Base-by-base conservation (phyloP, 2,888 invertebrate species). In the Tenthredo notha region DNA sequence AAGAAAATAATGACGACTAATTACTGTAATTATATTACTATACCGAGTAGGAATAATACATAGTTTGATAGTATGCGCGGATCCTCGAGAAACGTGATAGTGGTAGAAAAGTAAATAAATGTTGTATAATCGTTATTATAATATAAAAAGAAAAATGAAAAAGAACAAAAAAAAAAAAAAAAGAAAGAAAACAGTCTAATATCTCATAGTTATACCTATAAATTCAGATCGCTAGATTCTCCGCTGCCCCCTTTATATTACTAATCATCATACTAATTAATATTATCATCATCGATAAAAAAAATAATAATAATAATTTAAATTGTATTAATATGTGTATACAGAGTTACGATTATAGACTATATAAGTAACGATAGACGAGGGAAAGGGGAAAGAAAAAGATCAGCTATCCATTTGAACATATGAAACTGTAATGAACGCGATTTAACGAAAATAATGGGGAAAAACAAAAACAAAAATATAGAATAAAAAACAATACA, bases 81-180 rank as follows among this genome's bases (percentile, higher is more conserved):
- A 43, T 70, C 84, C 85, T 87, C 88, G 86, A 88, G 87, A 86
- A 78, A 85, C 86, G 84, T 86, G 86, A 86, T 87, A 88, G 82
- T 84, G 70, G 83, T 85, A 86, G 84, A 85, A 84, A 87, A 84
- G 80, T 85, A 77, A 88, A 88, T 90, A 88, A 89, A 88, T 90
- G 86, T 89, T 87, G 89, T 89, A 88, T 84, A 85, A 87, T 85
- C 87, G 86, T 88, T 89, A 87, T 88, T 89, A 87, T 58, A 86
- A 87, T 86, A 72, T 77, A 47, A 54, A 61, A 67, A 54, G 18
- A 40, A 40, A 29, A 67, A 12, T 18, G 33, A 10, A 33, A 83
- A 83, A 47, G 25, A 33, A 21, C 12, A 10, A 10, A 82, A 65
- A 65, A 65, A 4, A 47, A 43, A 43, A 0, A 25, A 61, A 61